A percentile compares a stretch with the other conserved stretches of the same genome.
These are phyloP conservation scores for Eurypyga helias DNA, from an alignment of 2,113 vertebrate genomes.

Conservation along the genomic window DNA sequence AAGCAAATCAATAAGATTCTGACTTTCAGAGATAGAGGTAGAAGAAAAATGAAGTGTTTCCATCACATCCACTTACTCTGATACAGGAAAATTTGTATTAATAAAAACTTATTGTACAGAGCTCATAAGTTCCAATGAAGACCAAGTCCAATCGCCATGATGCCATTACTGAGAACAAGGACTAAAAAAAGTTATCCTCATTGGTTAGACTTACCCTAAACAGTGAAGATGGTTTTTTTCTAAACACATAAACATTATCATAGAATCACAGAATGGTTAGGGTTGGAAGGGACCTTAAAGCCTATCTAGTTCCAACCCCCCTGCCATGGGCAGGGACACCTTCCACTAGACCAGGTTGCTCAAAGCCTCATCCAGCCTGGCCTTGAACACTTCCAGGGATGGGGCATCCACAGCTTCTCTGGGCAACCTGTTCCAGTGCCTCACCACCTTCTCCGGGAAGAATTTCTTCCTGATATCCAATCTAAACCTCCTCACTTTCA, in stretches of 20 bases:
- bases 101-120: not conserved
- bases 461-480: too few species aligned
- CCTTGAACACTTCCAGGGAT: too few species aligned
- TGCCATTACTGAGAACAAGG: not conserved
- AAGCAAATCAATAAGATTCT: not conserved
- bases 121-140: not conserved
- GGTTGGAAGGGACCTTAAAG: too few species aligned
- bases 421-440: too few species aligned
- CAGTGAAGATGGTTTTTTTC: accelerated
- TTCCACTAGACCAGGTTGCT: too few species aligned
- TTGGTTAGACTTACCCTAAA: not conserved
- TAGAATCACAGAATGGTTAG: too few species aligned
- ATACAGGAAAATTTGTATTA: not conserved
- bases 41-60: not conserved
- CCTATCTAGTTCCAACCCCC: too few species aligned
- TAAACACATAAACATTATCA: not conserved
- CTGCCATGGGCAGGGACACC: too few species aligned
- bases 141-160: not conserved
- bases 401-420: too few species aligned
- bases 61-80: not conserved
- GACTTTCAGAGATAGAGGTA: not conserved
- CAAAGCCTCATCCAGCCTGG: too few species aligned
- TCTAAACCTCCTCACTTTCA: too few species aligned
- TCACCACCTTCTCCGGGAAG: too few species aligned
- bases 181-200: not conserved